phyloP scores from a whole-genome alignment of 2,888 invertebrate species.

The Synanthedon vespiformis region DNA sequence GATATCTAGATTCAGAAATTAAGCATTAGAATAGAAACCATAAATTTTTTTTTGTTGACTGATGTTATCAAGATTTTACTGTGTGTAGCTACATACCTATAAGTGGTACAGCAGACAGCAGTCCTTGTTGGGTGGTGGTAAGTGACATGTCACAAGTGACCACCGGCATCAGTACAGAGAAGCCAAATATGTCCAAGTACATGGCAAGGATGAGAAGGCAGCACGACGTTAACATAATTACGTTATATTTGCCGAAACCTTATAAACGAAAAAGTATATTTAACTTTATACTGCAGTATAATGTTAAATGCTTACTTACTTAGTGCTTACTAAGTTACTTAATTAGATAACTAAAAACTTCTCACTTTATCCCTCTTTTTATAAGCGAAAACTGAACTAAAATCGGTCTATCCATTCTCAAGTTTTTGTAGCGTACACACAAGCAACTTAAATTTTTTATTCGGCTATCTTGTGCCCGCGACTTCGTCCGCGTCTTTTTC shows the following conservation, averaged over 20 bases:
- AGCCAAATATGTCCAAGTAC: constrained; percentile 52
- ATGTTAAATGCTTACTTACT: too few relatives aligned
- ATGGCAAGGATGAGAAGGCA: constrained; percentile 55
- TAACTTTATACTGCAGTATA: too few relatives aligned
- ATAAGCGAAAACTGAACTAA: too few relatives aligned
- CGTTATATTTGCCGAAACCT: constrained; percentile 79
- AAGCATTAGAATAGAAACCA: too few relatives aligned
- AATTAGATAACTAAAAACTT: background rate
- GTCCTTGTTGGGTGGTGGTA: constrained; percentile 72
- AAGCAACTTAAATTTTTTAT: too few relatives aligned
- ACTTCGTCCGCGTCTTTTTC: too few relatives aligned
- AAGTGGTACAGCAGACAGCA: constrained; percentile 58
- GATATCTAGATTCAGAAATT: too few relatives aligned
- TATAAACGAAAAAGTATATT: too few relatives aligned
- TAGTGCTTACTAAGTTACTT: too few relatives aligned
- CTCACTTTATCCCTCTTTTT: background rate
- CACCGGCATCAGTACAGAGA: constrained; percentile 71
- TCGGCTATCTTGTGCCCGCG: too few relatives aligned
- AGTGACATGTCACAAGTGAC: constrained; percentile 77
- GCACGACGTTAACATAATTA: constrained; percentile 66
- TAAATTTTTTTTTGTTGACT: too few relatives aligned
- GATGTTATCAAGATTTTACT: too few relatives aligned
- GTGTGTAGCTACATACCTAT: constrained; percentile 24
- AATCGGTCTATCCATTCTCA: background rate
- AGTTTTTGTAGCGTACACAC: background rate